Evolutionary conservation across 2,888 invertebrate genomes (phyloP), one percentile per base, ranked within the genome.

Genomic region (Philereme vetulata): DNA sequence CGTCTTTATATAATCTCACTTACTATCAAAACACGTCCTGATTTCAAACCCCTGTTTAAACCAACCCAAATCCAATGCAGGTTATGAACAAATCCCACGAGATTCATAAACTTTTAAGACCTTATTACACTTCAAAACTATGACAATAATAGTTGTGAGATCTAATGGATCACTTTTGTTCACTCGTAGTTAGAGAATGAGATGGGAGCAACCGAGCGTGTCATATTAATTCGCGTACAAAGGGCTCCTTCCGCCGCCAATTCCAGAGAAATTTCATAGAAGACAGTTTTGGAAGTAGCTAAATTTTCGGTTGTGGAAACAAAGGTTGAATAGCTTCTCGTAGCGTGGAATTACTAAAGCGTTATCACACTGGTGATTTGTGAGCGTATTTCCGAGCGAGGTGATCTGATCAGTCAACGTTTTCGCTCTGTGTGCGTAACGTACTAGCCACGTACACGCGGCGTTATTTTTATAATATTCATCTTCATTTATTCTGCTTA

Each of bases 151-250:
- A 68, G 64, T 64, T 47, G 63, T 48, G 57, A 63, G 62, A 47
- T 48, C 60, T 64, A 64, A 67, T 64, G 56, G 62, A 52, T 66
- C 62, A 67, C 69, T 69, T 67, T 66, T 67, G 67, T 51, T 56
- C 52, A 63, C 57, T 62, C 53, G 61, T 60, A 60, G 62, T 60
- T 21, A 53, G 53, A 58, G 62, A 66, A 61, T 65, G 68, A 70
- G 65, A 64, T 54, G 63, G 38, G 66, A 42, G 62, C 68, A 66
- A 40, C 61, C 57, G 54, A 64, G 62, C 68, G 65, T 65, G 60
- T 40, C 60, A 56, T 65, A 70, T 68, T 70, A 68, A 70, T 70
- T 68, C 64, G 47, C 60, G 49, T 51, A 70, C 70, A 68, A 70
- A 70, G 68, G 66, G 57, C 42, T 60, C 62, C 55, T 51, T 48